These are phyloP conservation scores for Hermaeophaga mercurialis DNA, from an alignment of 2,888 invertebrate genomes.

Conservation along the genomic window DNA sequence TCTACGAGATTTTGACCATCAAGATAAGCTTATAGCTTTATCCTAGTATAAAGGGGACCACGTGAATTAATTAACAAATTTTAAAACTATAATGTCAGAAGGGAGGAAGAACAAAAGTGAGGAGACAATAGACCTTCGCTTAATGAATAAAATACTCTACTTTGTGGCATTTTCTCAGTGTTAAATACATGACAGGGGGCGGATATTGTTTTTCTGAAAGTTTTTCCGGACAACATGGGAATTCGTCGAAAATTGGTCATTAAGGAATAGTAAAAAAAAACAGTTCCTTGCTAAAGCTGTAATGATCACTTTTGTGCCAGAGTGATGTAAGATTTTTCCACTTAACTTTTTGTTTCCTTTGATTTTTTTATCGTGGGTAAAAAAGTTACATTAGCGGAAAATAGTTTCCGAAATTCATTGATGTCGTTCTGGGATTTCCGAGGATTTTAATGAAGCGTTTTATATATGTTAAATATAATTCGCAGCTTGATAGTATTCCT, in stretches of 20 bases:
- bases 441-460: no score
- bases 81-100: constrained; percentile 42
- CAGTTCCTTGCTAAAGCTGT: not conserved
- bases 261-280: not conserved
- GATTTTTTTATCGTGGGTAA: not conserved
- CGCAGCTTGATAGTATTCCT: no score
- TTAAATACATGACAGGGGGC: constrained; percentile 14
- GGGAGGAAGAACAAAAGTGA: constrained; percentile 39
- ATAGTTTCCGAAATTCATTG: not conserved
- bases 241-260: not conserved
- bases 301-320: not conserved
- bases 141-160: not conserved
- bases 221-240: not conserved
- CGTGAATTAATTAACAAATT: constrained; percentile 44
- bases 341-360: not conserved
- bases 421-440: not conserved
- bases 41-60: constrained; percentile 11
- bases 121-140: constrained; percentile 39
- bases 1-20: not conserved
- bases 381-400: not conserved
- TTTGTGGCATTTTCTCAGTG: not conserved
- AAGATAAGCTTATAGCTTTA: not conserved
- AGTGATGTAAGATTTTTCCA: not conserved
- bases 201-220: not conserved
- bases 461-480: no score